A percentile compares a stretch with the other conserved stretches of the same genome.
These are phyloP conservation scores for Caenorhabditis briggsae DNA, from an alignment of 1,140 invertebrate species.

Conservation along the genomic window DNA sequence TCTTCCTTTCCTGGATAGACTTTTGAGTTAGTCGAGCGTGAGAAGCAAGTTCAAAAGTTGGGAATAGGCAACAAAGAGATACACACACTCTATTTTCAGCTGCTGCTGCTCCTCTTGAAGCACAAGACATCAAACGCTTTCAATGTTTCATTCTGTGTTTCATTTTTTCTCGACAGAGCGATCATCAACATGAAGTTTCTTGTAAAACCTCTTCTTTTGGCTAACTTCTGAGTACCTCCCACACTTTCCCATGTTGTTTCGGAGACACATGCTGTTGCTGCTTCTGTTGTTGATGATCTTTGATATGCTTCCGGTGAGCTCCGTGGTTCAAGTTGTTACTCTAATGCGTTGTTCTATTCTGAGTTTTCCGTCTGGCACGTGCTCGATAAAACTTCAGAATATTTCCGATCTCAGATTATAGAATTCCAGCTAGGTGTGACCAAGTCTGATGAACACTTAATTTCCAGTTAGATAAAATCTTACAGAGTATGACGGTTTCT, in stretches of 20 bases:
- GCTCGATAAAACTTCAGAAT: not conserved
- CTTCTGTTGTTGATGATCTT: not conserved
- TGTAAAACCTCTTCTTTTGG: too few species aligned
- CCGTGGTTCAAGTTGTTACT: not conserved
- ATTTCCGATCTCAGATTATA: too few species aligned
- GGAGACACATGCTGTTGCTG: too few species aligned
- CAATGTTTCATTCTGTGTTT: not conserved
- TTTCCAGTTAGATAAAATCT: too few species aligned
- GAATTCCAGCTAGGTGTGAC: too few species aligned
- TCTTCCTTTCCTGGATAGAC: not conserved
- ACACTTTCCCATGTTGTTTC: too few species aligned
- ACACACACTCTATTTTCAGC: conserved; percentile 38
- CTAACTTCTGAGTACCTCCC: too few species aligned
- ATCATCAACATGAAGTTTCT: too few species aligned
- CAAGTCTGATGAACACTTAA: too few species aligned
- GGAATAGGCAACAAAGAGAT: not conserved
- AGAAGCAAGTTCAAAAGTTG: not conserved
- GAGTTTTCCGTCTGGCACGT: not conserved
- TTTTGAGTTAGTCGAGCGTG: conserved; percentile 2
- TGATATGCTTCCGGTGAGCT: not conserved
- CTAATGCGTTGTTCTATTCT: not conserved
- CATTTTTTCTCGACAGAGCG: not conserved
- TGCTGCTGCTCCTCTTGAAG: not conserved
- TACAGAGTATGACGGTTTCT: too few species aligned
- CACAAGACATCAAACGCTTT: not conserved